Conservation (phyloP, 2,888 invertebrate species). For the Merodon equestris region DNA sequence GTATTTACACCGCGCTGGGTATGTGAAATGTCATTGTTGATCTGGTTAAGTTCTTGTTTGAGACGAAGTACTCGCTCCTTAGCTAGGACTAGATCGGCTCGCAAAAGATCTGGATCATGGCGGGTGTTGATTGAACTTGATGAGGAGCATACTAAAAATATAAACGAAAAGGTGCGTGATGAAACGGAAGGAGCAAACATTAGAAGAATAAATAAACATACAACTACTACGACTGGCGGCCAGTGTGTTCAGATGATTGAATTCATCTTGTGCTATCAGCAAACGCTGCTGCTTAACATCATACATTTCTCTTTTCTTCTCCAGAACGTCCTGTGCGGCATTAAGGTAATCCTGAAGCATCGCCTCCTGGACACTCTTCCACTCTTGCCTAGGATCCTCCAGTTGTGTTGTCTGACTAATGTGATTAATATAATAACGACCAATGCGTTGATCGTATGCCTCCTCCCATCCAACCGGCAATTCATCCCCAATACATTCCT, state of each 20-base stretch:
- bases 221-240: constrained; percentile 94
- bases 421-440: constrained; percentile 98
- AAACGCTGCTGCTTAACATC: constrained; percentile 96
- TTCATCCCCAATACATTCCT: constrained; percentile 98
- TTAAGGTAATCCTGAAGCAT: constrained; percentile 98
- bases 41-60: constrained; percentile 93
- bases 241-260: constrained; percentile 93
- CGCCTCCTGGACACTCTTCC: constrained; percentile 96
- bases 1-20: constrained; percentile 96
- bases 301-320: constrained; percentile 98
- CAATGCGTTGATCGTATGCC: constrained; percentile 95
- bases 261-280: constrained; percentile 96
- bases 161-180: constrained; percentile 48
- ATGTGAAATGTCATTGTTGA: constrained; percentile 93
- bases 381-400: constrained; percentile 97
- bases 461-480: constrained; percentile 98
- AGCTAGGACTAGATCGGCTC: constrained; percentile 94
- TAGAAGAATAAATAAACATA: constrained; percentile 80
- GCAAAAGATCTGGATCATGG: constrained; percentile 95
- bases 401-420: constrained; percentile 96
- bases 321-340: constrained; percentile 96
- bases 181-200: constrained; percentile 44
- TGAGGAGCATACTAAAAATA: constrained; percentile 89
- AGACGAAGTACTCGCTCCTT: constrained; percentile 92
- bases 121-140: constrained; percentile 92